Conservation (phyloP, 2,888 invertebrate species). For the Coelinius sp. region DNA sequence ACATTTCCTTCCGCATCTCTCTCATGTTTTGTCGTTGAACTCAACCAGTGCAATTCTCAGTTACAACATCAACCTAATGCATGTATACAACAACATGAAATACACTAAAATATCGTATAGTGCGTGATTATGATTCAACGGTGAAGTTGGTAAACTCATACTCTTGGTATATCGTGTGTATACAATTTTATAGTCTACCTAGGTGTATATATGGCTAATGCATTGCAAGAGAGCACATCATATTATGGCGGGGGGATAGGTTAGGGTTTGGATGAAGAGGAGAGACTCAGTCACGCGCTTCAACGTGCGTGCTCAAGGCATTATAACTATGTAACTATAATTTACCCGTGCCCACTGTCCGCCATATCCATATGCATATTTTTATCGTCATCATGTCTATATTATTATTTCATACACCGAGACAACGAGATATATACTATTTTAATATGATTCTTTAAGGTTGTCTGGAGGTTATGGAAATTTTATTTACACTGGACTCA, state of each 20-base stretch:
- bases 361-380: slow-evolving; percentile 2
- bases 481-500: neutral
- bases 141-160: slow-evolving; percentile 52
- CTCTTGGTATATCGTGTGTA: slow-evolving; percentile 38
- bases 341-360: slow-evolving; percentile 20
- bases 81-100: neutral
- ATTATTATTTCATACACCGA: slow-evolving; percentile 11
- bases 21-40: slow-evolving; percentile 26
- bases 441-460: neutral
- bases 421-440: neutral
- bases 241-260: neutral
- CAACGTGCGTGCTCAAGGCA: slow-evolving; percentile 52
- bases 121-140: slow-evolving; percentile 23
- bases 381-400: slow-evolving; percentile 13
- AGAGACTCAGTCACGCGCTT: slow-evolving; percentile 46
- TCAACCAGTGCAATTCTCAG: neutral
- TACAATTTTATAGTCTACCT: slow-evolving; percentile 22
- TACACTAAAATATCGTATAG: neutral
- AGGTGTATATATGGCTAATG: slow-evolving; percentile 17
- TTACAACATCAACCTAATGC: neutral
- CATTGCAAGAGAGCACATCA: neutral
- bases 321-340: slow-evolving; percentile 20
- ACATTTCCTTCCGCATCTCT: slow-evolving; percentile 19
- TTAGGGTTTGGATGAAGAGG: slow-evolving; percentile 9
- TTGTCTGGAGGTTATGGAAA: neutral